These are phyloP conservation scores for Nymphalis io DNA, from an alignment of 1,140 invertebrate species.

Conservation along the genomic window DNA sequence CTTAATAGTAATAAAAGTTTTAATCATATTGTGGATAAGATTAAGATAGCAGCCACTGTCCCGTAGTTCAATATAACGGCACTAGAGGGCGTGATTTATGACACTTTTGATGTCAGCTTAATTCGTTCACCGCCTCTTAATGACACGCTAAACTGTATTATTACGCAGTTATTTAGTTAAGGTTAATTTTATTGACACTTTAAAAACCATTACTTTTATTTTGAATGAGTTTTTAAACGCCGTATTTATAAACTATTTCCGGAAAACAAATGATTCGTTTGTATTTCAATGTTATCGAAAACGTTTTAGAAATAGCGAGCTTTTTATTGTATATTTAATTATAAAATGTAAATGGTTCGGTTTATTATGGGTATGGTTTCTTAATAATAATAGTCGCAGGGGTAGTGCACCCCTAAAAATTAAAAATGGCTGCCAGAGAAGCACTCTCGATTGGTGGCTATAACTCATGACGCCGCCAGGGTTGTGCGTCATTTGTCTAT, in stretches of 20 bases:
- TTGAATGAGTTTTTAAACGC: not conserved
- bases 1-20: slow-evolving; percentile 63
- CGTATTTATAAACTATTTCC: not conserved
- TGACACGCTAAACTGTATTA: slow-evolving; percentile 13
- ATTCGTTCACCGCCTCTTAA: slow-evolving; percentile 25
- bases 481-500: slow-evolving; percentile 71
- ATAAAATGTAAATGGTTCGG: too few relatives aligned
- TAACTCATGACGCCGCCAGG: slow-evolving; percentile 73
- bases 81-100: slow-evolving; percentile 68
- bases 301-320: too few relatives aligned
- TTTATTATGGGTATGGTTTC: slow-evolving; percentile 3
- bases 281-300: too few relatives aligned
- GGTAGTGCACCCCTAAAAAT: slow-evolving; percentile 76
- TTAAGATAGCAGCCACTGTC: slow-evolving; percentile 59
- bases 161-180: slow-evolving; percentile 38
- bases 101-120: slow-evolving; percentile 46
- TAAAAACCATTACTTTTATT: not conserved
- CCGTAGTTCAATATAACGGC: slow-evolving; percentile 49
- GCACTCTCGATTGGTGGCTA: slow-evolving; percentile 73
- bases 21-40: slow-evolving; percentile 56
- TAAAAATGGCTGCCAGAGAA: slow-evolving; percentile 74
- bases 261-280: too few relatives aligned
- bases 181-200: slow-evolving; percentile 26
- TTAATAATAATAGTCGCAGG: slow-evolving; percentile 58
- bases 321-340: too few relatives aligned